Base-by-base conservation (phyloP, 1,140 invertebrate species). In the Bathynomus jamesi region DNA sequence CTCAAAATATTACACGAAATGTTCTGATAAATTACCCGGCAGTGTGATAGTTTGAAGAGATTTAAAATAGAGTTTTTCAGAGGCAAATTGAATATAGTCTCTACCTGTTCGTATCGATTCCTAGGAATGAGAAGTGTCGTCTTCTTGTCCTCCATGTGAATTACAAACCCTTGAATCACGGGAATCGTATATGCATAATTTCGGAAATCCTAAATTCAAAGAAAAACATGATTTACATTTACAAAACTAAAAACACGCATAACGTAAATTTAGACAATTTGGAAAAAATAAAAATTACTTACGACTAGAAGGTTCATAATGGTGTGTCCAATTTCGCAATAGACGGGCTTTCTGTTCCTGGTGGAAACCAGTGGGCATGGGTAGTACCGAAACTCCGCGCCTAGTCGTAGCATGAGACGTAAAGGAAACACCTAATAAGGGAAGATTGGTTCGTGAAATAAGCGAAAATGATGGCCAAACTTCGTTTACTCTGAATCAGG, bases 311-410 rank as follows among this genome's bases (percentile, higher is more conserved):
- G 85, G 83, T 93, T 94, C 83, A 95, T 93, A 63, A 95, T 93
- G 8, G 93, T 95, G 78, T 94, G 91, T 11, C 92, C 92, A 69
- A 95, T 91, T 84, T 95, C 92, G 62, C 87, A 90, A 81, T 91
- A 95, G 2, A 94, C 89, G 0, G 92, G 88, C 70, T 92, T 90
- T 17, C 93, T 81, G 79, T 89, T 86, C 24, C 91, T 84, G 25
- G 91, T 87, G n/a, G 91, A 93, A 28, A 94, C 87, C 28, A 95
- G 81, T 0, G 92, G 91, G 80, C 90, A 91, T 2, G 93, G 93
- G 83, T 95, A 95, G 80, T 93, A 94, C 74, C 91, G 86, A 83
- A 90, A 93, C 82, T 94, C 91, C 2, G 92, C 91, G 5, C 93
- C 93, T 27, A 95, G 82, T 66, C 93, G 85, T 53, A 95, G 81